These are phyloP conservation scores for Anthoptus insignis DNA, from an alignment of 2,888 invertebrate species.

Conservation along the genomic window DNA sequence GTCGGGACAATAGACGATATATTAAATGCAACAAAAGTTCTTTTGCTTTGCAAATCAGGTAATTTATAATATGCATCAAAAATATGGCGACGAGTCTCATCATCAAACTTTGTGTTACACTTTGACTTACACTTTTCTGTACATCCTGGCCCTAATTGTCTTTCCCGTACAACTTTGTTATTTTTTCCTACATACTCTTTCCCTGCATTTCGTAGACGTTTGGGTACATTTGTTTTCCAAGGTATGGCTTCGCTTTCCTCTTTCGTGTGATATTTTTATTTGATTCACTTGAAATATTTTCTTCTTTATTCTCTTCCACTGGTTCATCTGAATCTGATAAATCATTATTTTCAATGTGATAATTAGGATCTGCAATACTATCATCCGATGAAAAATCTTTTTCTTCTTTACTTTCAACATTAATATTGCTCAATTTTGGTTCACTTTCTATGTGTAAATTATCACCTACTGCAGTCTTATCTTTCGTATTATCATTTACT, in stretches of 20 bases:
- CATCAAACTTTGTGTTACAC: slow-evolving; percentile 30
- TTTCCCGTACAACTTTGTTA: slow-evolving; percentile 35
- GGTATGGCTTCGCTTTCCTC: slow-evolving; percentile 15
- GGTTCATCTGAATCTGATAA: slow-evolving; percentile 30
- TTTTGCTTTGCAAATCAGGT: slow-evolving; percentile 35
- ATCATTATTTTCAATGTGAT: slow-evolving; percentile 32
- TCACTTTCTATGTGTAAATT: slow-evolving; percentile 31
- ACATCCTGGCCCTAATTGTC: slow-evolving; percentile 33
- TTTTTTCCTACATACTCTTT: slow-evolving; percentile 33
- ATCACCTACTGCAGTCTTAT: slow-evolving; percentile 21
- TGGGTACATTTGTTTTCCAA: slow-evolving; percentile 38
- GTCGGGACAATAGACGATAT: slow-evolving; percentile 33
- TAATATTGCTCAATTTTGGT: slow-evolving; percentile 32
- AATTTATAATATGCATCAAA: slow-evolving; percentile 33
- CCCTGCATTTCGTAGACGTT: slow-evolving; percentile 35
- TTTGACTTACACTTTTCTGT: slow-evolving; percentile 33
- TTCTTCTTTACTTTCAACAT: slow-evolving; percentile 37
- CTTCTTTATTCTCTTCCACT: slow-evolving; percentile 21
- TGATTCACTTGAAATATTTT: slow-evolving; percentile 29
- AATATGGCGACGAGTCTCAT: slow-evolving; percentile 33
- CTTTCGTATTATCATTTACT: slow-evolving; percentile 30
- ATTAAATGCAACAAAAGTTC: slow-evolving; percentile 33
- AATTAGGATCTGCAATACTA: slow-evolving; percentile 33
- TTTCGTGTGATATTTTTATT: slow-evolving; percentile 23
- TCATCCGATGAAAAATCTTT: slow-evolving; percentile 38